These are phyloP conservation scores for Phaedon cochleariae DNA, from an alignment of 2,888 invertebrate genomes.

Conservation along the genomic window DNA sequence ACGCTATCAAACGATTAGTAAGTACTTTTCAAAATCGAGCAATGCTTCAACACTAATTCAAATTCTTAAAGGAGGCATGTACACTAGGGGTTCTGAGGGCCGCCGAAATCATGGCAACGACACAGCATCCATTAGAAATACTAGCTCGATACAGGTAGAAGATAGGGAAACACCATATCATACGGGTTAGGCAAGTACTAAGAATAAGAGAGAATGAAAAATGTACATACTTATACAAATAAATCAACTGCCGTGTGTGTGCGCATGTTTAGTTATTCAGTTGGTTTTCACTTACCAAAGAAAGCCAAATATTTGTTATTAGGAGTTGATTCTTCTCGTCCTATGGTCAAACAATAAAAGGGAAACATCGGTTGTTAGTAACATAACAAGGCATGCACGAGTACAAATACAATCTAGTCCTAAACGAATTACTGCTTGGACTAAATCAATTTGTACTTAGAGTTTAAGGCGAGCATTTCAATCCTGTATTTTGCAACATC, in stretches of 20 bases:
- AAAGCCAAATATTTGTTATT: slow-evolving; percentile 95
- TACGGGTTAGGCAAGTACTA: slow-evolving; percentile 45
- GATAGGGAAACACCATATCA: slow-evolving; percentile 49
- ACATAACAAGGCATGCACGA: slow-evolving; percentile 62
- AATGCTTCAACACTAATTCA: slow-evolving; percentile 55
- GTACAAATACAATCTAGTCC: slow-evolving; percentile 43
- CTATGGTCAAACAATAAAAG: slow-evolving; percentile 82
- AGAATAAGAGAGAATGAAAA: slow-evolving; percentile 53
- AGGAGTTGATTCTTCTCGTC: slow-evolving; percentile 96
- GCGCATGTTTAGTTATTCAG: slow-evolving; percentile 60
- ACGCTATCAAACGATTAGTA: slow-evolving; percentile 21
- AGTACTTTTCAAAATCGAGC: slow-evolving; percentile 41
- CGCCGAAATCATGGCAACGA: slow-evolving; percentile 31
- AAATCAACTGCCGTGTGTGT: slow-evolving; percentile 63
- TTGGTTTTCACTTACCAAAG: slow-evolving; percentile 84
- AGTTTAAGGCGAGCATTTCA: slow-evolving; percentile 2
- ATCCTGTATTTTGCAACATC: neutral
- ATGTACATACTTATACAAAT: slow-evolving; percentile 50
- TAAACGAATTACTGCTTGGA: neutral
- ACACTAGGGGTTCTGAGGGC: slow-evolving; percentile 34
- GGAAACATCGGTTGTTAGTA: slow-evolving; percentile 68
- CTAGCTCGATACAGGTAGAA: slow-evolving; percentile 50
- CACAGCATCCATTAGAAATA: slow-evolving; percentile 37
- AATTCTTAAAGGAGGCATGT: slow-evolving; percentile 55
- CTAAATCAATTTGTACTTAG: neutral